These are phyloP conservation scores for Brachynemurus nebulosus DNA, from an alignment of 2,888 invertebrate genomes.

Conservation along the genomic window DNA sequence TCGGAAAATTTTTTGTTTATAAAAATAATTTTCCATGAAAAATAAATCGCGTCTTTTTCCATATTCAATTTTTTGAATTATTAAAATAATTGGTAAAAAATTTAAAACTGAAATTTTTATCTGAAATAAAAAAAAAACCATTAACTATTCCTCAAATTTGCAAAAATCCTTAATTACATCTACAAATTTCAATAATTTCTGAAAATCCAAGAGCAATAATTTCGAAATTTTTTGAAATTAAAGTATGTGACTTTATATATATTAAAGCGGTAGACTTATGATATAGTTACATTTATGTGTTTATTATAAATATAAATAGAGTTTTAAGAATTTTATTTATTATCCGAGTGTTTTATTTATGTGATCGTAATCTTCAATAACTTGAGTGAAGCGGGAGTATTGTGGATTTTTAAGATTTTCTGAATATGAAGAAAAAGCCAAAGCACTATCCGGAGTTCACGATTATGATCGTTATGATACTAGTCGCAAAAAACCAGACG, in stretches of 20 bases:
- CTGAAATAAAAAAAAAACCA: conserved; percentile 4
- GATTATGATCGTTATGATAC: conserved; percentile 11
- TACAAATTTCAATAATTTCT: conserved; percentile 4
- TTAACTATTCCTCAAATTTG: conserved; percentile 2
- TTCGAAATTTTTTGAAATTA: conserved; percentile 3
- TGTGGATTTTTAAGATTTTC: conserved; percentile 3
- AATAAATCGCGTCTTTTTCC: too few relatives aligned
- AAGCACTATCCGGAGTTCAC: conserved; percentile 12
- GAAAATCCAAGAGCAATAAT: conserved; percentile 2
- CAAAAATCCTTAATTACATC: too few relatives aligned
- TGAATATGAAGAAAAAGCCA: conserved; percentile 1
- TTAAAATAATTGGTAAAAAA: conserved; percentile 4
- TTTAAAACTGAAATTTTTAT: conserved; percentile 2
- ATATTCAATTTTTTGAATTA: conserved; percentile 4
- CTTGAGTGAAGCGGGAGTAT: neutral
- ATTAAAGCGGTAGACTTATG: conserved; percentile 4
- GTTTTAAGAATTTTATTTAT: neutral
- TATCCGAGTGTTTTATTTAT: too few relatives aligned
- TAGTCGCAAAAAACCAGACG: conserved; percentile 7
- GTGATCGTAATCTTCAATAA: neutral
- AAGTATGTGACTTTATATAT: neutral
- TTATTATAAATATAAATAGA: conserved; percentile 3
- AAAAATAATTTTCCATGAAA: conserved; percentile 5
- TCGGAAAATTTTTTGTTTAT: conserved; percentile 1
- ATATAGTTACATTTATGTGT: too few relatives aligned